Conservation (phyloP, 2,888 invertebrate genomes). For the Orchesellides sinensis region DNA sequence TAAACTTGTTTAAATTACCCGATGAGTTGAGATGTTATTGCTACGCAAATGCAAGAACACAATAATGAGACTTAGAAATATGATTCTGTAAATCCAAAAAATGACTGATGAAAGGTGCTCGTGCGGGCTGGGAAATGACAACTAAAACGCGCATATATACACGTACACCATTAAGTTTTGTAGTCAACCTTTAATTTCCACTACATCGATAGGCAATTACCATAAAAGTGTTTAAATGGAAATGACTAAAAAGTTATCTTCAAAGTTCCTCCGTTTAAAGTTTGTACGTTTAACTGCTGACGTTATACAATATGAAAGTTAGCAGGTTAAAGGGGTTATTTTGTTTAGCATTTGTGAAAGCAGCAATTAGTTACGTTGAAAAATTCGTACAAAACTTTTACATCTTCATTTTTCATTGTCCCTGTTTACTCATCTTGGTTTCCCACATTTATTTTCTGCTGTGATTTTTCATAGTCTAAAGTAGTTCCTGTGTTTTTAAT, state of each 20-base stretch:
- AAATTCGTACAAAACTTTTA: not conserved
- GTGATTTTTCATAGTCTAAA: slow-evolving; percentile 3
- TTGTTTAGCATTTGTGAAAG: not conserved
- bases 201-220: not conserved
- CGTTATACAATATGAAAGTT: not conserved
- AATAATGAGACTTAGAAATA: no score
- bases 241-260: not conserved
- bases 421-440: not conserved
- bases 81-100: no score
- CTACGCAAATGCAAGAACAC: no score
- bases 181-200: not conserved
- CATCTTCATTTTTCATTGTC: not conserved
- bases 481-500: slow-evolving; percentile 25
- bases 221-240: not conserved
- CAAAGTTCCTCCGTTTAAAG: not conserved
- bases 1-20: no score
- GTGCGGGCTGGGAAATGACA: no score
- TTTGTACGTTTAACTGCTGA: not conserved
- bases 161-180: no score
- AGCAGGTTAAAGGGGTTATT: not conserved
- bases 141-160: no score
- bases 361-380: not conserved
- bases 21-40: no score
- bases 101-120: no score
- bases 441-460: not conserved